Conservation (phyloP, 2,113 vertebrate species). For the Dunckerocampus dactyliophorus region DNA sequence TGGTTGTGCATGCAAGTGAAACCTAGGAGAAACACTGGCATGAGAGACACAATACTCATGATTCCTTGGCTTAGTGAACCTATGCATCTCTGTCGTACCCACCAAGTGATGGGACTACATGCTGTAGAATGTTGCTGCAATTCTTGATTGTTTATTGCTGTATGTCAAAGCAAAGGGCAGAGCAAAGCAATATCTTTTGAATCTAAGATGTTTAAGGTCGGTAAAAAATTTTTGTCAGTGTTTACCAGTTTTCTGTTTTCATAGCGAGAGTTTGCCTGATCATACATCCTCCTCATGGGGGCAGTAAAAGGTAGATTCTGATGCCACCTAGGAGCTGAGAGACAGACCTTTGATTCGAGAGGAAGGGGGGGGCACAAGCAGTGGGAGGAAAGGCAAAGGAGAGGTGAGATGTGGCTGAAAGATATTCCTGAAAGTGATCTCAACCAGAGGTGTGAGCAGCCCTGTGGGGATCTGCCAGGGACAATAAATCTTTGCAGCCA, state of each 20-base stretch:
- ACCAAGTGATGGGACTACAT: too few relatives aligned
- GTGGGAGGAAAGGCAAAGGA: neutral
- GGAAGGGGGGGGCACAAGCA: neutral
- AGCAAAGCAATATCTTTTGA: too few relatives aligned
- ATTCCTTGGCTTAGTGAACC: too few relatives aligned
- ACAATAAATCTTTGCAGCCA: constrained; percentile 27
- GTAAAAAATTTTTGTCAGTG: neutral
- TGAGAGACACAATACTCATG: too few relatives aligned
- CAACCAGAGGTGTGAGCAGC: constrained; percentile 29
- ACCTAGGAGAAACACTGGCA: too few relatives aligned
- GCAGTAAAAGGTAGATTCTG: neutral
- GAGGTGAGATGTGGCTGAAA: neutral
- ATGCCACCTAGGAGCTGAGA: constrained; percentile 13
- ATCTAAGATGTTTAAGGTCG: too few relatives aligned
- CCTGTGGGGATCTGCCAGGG: constrained; percentile 12
- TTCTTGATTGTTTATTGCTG: too few relatives aligned
- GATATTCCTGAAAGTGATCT: constrained; percentile 31
- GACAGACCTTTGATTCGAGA: neutral
- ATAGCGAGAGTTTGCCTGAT: neutral
- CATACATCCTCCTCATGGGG: constrained; percentile 1
- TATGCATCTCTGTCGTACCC: too few relatives aligned
- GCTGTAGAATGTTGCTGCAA: too few relatives aligned
- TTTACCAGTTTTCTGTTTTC: neutral
- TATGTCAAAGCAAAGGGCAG: too few relatives aligned
- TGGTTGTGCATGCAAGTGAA: too few relatives aligned